Conservation (phyloP, 2,888 invertebrate species). For the Bombylius major region DNA sequence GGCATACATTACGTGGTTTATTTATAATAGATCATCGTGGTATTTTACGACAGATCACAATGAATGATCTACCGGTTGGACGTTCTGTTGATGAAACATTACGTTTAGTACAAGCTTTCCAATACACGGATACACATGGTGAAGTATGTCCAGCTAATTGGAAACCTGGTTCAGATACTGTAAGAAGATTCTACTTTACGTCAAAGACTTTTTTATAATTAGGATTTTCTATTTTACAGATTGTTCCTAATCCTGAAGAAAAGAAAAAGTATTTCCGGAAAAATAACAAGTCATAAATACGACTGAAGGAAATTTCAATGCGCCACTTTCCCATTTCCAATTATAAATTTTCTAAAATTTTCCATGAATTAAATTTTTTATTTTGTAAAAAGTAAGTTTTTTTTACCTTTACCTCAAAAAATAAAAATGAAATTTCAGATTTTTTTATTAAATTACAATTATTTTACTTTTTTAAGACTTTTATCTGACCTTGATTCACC, state of each 20-base stretch:
- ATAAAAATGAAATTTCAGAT: too few relatives aligned
- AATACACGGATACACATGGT: conserved; percentile 77
- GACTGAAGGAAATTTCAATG: background rate
- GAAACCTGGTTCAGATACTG: conserved; percentile 82
- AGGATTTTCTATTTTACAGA: conserved; percentile 43
- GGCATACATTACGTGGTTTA: conserved; percentile 69
- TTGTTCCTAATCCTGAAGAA: conserved; percentile 67
- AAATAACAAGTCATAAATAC: conserved; percentile 24
- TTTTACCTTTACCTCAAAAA: too few relatives aligned
- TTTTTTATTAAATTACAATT: background rate
- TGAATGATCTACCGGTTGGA: conserved; percentile 85
- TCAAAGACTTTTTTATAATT: conserved; percentile 13
- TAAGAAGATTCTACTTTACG: conserved; percentile 33
- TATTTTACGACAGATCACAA: conserved; percentile 73
- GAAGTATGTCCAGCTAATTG: conserved; percentile 89
- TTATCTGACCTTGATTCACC: conserved; percentile 29
- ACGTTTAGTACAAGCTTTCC: conserved; percentile 79
- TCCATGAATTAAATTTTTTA: too few relatives aligned
- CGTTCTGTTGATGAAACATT: conserved; percentile 84
- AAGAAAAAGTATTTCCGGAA: conserved; percentile 72
- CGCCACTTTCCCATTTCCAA: too few relatives aligned
- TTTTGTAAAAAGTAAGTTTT: too few relatives aligned
- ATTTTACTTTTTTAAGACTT: background rate
- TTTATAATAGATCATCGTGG: conserved; percentile 85
- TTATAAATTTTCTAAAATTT: too few relatives aligned